phyloP scores from a whole-genome alignment of 2,797 vertebrate genomes.

The Benthosema pterotum region DNA sequence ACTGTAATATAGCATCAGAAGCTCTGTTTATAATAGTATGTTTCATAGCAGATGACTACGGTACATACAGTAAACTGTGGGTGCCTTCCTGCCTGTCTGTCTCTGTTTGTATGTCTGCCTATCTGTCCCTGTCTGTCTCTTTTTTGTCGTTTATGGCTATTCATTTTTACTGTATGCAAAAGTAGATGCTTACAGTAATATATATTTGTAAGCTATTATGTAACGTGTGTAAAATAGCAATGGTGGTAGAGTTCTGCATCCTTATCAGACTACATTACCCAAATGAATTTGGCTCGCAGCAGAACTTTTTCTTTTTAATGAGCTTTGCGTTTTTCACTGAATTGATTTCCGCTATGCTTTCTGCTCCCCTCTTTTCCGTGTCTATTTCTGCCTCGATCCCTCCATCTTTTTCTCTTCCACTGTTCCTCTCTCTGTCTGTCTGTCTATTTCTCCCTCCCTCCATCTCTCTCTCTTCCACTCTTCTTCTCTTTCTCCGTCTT shows the following conservation, averaged over 20 bases:
- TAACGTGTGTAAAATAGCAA: background rate
- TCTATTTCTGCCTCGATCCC: conserved; percentile 54
- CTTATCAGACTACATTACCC: conserved; percentile 80
- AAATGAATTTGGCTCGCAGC: conserved; percentile 79
- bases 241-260: conserved; percentile 56
- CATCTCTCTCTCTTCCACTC: conserved; percentile 17
- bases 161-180: too few relatives aligned
- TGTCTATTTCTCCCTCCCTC: conserved; percentile 50
- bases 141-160: too few relatives aligned
- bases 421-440: conserved; percentile 43
- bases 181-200: too few relatives aligned
- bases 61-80: too few relatives aligned
- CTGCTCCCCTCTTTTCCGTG: conserved; percentile 52
- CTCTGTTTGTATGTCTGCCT: too few relatives aligned
- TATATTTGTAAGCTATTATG: background rate
- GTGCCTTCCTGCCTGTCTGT: too few relatives aligned
- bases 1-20: too few relatives aligned
- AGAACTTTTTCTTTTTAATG: conserved; percentile 81
- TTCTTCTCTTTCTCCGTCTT: conserved; percentile 7
- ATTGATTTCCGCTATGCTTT: conserved; percentile 80
- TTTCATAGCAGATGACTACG: too few relatives aligned
- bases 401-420: conserved; percentile 39
- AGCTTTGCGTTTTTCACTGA: conserved; percentile 79
- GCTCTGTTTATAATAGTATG: too few relatives aligned
- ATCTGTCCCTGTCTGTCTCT: too few relatives aligned